Evolutionary conservation across 2,113 vertebrate genomes (phyloP), one percentile per base, ranked within the genome.

Genomic region (Campylomormyrus tamandua): DNA sequence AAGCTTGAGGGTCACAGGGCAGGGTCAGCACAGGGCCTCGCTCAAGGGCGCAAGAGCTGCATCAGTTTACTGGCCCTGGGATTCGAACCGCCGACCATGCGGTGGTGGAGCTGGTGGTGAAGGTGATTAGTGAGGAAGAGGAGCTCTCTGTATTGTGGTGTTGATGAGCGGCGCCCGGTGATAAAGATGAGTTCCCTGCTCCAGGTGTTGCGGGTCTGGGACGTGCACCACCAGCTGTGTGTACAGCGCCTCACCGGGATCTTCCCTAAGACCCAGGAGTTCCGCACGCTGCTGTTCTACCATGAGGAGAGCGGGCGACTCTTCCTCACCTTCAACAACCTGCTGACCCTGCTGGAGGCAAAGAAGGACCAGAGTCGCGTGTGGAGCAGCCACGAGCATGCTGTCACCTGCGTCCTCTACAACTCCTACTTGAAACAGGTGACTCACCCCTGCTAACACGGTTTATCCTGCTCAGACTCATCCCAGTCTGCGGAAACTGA

Each of bases 341-440:
- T 95, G 48, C 89, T 96, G 87, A 93, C 95, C 39, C 7, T 96
- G 13, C 87, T 97, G 92, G 95, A 95, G 90, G 93, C 91, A 48
- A 90, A 92, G 83, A 92, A 90, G 39, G 95, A 94, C 88, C 86
- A 91, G 24, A 62, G 90, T 27, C 95, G 89, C 88, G 92, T 91
- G 89, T 89, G 92, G 90, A 94, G 92, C 93, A 97, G 96, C 92
- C 95, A 96, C 0, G 46, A 94, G 58, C 95, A 93, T 66, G 92
- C 94, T 0, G 94, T 96, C 90, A 96, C 94, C 0, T 96, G 96
- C 89, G 94, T 97, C 39, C 93, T 96, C 83, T 95, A 95, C 70
- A 95, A 92, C 89, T 94, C 50, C 0, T 70, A 93, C 74, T 92
- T 94, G 90, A 95, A 94, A 91, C 95, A 97, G 95, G 94, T 95